phyloP scores from a whole-genome alignment of 2,888 invertebrate species.

The Hesperia comma region DNA sequence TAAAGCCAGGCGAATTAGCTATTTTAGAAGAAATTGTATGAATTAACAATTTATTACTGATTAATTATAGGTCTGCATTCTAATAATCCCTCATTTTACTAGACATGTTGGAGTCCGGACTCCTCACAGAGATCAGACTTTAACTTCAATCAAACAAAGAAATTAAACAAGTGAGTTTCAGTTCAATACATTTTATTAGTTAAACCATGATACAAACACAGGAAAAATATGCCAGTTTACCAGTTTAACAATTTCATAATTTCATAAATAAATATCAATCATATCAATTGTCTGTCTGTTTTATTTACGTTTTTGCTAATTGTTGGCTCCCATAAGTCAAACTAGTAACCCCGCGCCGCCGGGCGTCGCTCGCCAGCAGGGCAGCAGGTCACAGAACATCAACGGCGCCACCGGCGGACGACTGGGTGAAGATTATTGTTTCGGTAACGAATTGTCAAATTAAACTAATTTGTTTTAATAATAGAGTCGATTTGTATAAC shows the following conservation, averaged over 20 bases:
- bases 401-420: too few relatives aligned
- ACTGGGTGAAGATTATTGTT: too few relatives aligned
- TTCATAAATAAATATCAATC: too few relatives aligned
- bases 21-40: too few relatives aligned
- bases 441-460: background rate
- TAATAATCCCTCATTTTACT: too few relatives aligned
- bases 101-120: too few relatives aligned
- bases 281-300: background rate
- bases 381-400: too few relatives aligned
- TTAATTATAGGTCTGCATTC: too few relatives aligned
- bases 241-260: background rate
- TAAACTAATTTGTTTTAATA: background rate
- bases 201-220: conserved; percentile 1
- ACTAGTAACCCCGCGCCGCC: background rate
- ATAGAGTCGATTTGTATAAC: background rate
- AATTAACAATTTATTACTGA: too few relatives aligned
- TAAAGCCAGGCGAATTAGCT: too few relatives aligned
- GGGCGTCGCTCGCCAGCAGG: too few relatives aligned
- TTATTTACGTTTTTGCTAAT: background rate
- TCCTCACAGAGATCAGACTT: too few relatives aligned
- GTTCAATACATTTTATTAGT: conserved; percentile 6
- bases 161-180: background rate
- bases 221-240: background rate
- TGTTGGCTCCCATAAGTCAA: background rate
- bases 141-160: background rate